Evolutionary conservation across 2,113 vertebrate genomes (phyloP).

Genomic region (Piaya cayana): DNA sequence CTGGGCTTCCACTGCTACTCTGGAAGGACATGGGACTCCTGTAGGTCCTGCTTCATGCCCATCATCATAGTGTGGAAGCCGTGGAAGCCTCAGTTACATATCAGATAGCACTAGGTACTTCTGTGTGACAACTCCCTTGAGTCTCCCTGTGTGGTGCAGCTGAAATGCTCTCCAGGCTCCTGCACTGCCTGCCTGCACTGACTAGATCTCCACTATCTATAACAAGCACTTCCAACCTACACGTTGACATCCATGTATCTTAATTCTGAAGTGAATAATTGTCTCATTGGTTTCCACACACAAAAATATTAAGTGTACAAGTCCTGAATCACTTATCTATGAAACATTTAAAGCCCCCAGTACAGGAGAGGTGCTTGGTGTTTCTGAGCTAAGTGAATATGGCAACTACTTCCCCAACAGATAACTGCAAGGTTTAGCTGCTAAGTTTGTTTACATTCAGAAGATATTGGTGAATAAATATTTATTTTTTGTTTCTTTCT

Average conservation of each 20-base stretch:
- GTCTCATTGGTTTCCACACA: neutral
- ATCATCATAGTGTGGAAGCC: neutral
- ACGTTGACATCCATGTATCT: neutral
- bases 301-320: neutral
- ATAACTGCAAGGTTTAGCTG: slow-evolving; percentile 6
- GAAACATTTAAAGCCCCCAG: neutral
- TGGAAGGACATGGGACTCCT: neutral
- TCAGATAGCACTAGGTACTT: neutral
- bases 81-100: neutral
- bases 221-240: neutral
- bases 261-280: neutral
- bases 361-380: neutral
- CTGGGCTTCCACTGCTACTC: neutral
- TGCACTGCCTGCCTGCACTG: neutral
- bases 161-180: neutral
- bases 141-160: neutral
- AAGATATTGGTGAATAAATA: neutral
- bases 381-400: neutral
- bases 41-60: neutral
- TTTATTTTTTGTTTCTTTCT: neutral
- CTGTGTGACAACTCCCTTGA: neutral
- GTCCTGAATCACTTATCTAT: neutral
- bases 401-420: neutral
- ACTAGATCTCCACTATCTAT: neutral
- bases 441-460: slow-evolving; percentile 11